A percentile compares a stretch with the other conserved stretches of the same genome.
Conservation (phyloP, 2,888 invertebrate species). For the Synanthedon tipuliformis region DNA sequence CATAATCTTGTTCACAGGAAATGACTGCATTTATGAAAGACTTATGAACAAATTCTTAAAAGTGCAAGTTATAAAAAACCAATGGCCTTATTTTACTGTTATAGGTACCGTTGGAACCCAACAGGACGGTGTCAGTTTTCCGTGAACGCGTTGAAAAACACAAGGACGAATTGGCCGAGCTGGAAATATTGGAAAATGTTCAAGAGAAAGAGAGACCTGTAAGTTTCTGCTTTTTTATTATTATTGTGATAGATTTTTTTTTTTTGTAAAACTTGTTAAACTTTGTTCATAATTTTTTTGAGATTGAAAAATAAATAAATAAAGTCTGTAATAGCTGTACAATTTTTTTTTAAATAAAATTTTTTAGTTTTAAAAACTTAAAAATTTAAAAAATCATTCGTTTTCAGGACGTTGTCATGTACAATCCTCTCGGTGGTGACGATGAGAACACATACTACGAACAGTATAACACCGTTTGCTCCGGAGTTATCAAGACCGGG, state of each 20-base stretch:
- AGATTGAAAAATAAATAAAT: neutral
- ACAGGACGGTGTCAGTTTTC: slow-evolving; percentile 92
- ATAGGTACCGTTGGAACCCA: slow-evolving; percentile 83
- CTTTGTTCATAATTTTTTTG: neutral
- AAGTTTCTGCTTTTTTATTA: slow-evolving; percentile 23
- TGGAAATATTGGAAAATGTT: slow-evolving; percentile 84
- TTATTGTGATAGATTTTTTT: too few relatives aligned
- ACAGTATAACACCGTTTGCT: slow-evolving; percentile 88
- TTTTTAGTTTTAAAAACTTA: too few relatives aligned
- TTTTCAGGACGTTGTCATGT: slow-evolving; percentile 81
- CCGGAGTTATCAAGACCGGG: slow-evolving; percentile 87
- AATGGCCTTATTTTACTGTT: neutral
- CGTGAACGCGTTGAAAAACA: slow-evolving; percentile 90
- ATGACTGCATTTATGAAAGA: too few relatives aligned
- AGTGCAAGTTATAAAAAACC: neutral
- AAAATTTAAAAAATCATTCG: too few relatives aligned
- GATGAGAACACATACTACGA: slow-evolving; percentile 90
- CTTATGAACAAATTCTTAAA: neutral
- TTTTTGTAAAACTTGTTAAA: too few relatives aligned
- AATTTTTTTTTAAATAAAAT: too few relatives aligned
- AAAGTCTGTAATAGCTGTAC: too few relatives aligned
- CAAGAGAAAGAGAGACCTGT: slow-evolving; percentile 89
- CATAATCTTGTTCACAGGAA: too few relatives aligned
- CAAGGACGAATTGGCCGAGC: slow-evolving; percentile 87
- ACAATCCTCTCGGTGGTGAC: slow-evolving; percentile 75